Percentiles rank a stretch among this genome's conserved stretches.
Conservation (phyloP, 2,113 vertebrate species). For the Beaufortia kweichowensis region DNA sequence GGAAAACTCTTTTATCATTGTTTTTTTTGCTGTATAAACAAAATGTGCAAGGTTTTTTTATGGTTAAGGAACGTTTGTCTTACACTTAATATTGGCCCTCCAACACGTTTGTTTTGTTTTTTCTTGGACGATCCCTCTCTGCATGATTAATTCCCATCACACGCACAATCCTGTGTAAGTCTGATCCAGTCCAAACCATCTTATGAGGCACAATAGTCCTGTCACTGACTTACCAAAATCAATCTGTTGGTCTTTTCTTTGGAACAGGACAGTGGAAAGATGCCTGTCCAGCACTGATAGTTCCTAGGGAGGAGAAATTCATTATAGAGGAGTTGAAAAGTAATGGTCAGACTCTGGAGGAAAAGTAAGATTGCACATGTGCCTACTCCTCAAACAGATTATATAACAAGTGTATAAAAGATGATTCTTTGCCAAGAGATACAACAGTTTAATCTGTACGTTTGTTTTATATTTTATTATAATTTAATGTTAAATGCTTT, state of each 20-base stretch:
- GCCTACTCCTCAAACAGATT: background rate
- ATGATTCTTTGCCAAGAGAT: background rate
- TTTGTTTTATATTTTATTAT: background rate
- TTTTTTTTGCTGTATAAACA: background rate
- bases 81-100: background rate
- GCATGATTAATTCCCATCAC: constrained; percentile 61
- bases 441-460: background rate
- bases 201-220: constrained; percentile 23
- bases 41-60: background rate
- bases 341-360: constrained; percentile 90
- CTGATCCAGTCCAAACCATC: constrained; percentile 12
- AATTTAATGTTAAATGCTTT: constrained; percentile 1
- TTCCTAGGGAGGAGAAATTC: constrained; percentile 89
- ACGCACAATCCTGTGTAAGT: constrained; percentile 31
- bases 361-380: constrained; percentile 84
- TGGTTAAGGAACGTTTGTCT: background rate
- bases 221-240: constrained; percentile 32
- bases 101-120: constrained; percentile 11
- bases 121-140: constrained; percentile 46
- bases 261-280: constrained; percentile 85
- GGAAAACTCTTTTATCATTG: background rate
- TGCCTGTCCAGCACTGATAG: constrained; percentile 85
- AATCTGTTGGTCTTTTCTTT: constrained; percentile 63
- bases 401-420: background rate
- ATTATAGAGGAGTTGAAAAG: constrained; percentile 87